A percentile compares a stretch with the other conserved stretches of the same genome.
Evolutionary conservation across 2,113 vertebrate genomes (phyloP).

Genomic region (Aepyceros melampus): DNA sequence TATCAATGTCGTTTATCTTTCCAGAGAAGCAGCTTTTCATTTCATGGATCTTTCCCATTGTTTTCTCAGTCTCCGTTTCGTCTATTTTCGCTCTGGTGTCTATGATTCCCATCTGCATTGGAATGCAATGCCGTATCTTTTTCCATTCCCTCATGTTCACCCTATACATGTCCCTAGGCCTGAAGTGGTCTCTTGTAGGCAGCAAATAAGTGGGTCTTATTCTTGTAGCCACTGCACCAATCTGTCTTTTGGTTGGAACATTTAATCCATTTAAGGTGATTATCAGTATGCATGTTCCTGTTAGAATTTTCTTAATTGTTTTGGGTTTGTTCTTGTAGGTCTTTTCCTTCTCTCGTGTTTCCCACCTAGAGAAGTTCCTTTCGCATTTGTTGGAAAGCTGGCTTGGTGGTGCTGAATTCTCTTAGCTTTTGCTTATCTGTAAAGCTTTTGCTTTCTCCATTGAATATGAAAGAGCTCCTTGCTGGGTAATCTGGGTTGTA

Average conservation of each 20-base stretch:
- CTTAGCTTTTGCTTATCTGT: neutral
- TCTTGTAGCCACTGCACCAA: neutral
- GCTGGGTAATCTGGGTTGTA: neutral
- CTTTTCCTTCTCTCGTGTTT: neutral
- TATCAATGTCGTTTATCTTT: neutral
- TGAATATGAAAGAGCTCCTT: neutral
- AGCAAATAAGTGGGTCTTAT: neutral
- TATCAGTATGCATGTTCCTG: neutral
- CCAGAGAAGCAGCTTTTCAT: neutral
- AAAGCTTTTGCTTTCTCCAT: neutral
- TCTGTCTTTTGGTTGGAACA: neutral
- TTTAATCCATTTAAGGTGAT: neutral
- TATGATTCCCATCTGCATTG: neutral
- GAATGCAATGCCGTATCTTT: neutral
- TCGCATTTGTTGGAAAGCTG: neutral
- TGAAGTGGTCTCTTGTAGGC: neutral
- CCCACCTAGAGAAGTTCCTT: neutral
- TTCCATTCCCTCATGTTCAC: neutral
- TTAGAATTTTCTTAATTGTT: neutral
- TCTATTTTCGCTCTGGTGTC: neutral
- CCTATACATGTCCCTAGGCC: neutral
- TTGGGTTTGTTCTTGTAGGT: neutral
- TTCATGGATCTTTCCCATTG: neutral
- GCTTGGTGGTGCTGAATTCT: neutral
- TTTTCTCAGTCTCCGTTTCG: neutral